Conservation (phyloP, 2,888 invertebrate genomes). For the Limenitis camilla region DNA sequence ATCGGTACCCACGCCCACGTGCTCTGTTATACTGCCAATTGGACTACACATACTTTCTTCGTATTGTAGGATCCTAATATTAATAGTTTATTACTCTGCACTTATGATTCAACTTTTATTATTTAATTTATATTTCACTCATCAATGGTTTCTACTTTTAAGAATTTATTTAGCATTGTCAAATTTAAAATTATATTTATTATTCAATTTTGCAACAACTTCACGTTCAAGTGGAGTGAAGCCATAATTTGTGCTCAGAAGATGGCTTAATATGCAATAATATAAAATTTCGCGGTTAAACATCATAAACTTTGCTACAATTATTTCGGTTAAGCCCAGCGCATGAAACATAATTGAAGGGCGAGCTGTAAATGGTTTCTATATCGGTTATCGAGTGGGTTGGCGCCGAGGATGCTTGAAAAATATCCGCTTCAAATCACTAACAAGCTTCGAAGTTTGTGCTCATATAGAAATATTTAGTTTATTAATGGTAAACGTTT, state of each 20-base stretch:
- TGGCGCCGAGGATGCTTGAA: conserved; percentile 52
- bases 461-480: conserved; percentile 43
- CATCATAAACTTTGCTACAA: conserved; percentile 3
- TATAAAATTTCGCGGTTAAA: no score
- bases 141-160: no score
- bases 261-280: no score
- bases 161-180: no score
- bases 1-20: conserved; percentile 14
- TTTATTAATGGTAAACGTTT: conserved; percentile 16
- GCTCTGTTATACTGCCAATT: conserved; percentile 1
- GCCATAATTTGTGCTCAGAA: no score
- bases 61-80: neutral
- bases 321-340: conserved; percentile 16
- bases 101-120: conserved; percentile 27
- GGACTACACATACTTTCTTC: conserved; percentile 10
- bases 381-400: conserved; percentile 42
- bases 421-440: conserved; percentile 37
- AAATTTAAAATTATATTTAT: no score
- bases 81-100: neutral
- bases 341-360: conserved; percentile 30
- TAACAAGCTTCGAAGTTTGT: conserved; percentile 38
- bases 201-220: no score
- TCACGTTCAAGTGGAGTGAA: no score
- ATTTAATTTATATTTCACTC: no score
- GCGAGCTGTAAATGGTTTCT: conserved; percentile 41